phyloP scores from a whole-genome alignment of 2,888 invertebrate species.

The Axea sp. region DNA sequence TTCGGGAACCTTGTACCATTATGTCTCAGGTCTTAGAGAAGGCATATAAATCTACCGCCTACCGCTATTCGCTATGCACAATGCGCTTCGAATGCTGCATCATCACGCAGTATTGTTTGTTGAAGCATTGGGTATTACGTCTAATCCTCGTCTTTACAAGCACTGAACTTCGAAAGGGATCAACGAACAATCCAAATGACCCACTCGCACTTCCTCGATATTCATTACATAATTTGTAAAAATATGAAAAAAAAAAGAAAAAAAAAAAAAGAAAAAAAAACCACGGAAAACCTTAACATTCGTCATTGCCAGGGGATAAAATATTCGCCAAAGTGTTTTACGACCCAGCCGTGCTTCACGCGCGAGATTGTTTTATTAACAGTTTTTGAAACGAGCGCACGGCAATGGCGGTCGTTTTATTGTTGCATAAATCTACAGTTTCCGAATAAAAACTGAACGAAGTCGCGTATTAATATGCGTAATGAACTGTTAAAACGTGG shows the following conservation, averaged over 20 bases:
- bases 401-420: conserved; percentile 19
- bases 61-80: conserved; percentile 72
- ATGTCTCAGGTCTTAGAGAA: conserved; percentile 66
- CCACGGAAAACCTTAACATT: conserved; percentile 8
- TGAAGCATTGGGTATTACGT: conserved; percentile 66
- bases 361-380: conserved; percentile 14
- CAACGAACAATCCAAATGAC: conserved; percentile 44
- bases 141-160: conserved; percentile 68
- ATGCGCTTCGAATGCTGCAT: conserved; percentile 71
- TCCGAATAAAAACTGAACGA: conserved; percentile 7
- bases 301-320: conserved; percentile 28
- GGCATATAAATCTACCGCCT: conserved; percentile 74
- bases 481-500: conserved; percentile 33
- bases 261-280: too few species aligned
- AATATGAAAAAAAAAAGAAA: conserved; percentile 30
- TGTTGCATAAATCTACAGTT: conserved; percentile 19
- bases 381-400: conserved; percentile 2
- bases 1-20: conserved; percentile 68
- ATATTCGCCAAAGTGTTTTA: conserved; percentile 25
- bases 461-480: conserved; percentile 42
- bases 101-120: conserved; percentile 73
- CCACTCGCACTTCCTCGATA: conserved; percentile 49
- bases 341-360: conserved; percentile 18
- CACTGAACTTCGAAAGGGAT: conserved; percentile 65
- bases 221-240: conserved; percentile 51